Base-by-base conservation (phyloP, 2,797 vertebrate species). In the Danio choprae region DNA sequence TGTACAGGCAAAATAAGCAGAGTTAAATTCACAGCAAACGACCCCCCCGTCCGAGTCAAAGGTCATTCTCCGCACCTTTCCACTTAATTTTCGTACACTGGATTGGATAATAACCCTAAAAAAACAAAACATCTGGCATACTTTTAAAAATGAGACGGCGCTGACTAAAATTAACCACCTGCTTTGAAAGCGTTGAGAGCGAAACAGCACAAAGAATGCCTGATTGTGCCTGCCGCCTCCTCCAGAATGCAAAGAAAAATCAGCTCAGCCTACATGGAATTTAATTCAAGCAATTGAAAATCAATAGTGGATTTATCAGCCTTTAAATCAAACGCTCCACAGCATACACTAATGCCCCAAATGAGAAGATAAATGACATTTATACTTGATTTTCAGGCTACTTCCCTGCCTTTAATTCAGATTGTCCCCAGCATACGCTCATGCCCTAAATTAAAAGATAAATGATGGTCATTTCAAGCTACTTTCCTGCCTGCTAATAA, bases 151-250 rank as follows among this genome's bases (percentile, higher is more conserved):
- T 81, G 62, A 81, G 67, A 74, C 79, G 22, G 72, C 72, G 50
- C 53, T 63, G 62, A 80, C 67, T 79, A 79, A 81, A 71, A 86
- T 86, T 76, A 84, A 84, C 85, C 83, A 82, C 84, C 82, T 86
- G 84, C 76, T 82, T 74, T 58, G 72, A 78, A 83, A 68, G 67
- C 38, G 13, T 13, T 22, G 20, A 40, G 74, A 77, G 74, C 36
- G n/a, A 58, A 76, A 53, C 71, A 69, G 50, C 75, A 80, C 44
- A 40, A 74, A 71, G 65, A 74, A 83, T 65, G 69, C 48, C 43
- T 81, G 81, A 83, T 81, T 82, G 80, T 77, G 67, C 51, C 60
- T 18, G 20, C 62, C 18, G 11, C 72, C 9, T 15, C 55, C 48
- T 80, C 78, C 41, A 73, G 41, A 81, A 77, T 70, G 40, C 73